These are phyloP conservation scores for Cephus spinipes DNA, from an alignment of 2,888 invertebrate genomes.

Conservation along the genomic window DNA sequence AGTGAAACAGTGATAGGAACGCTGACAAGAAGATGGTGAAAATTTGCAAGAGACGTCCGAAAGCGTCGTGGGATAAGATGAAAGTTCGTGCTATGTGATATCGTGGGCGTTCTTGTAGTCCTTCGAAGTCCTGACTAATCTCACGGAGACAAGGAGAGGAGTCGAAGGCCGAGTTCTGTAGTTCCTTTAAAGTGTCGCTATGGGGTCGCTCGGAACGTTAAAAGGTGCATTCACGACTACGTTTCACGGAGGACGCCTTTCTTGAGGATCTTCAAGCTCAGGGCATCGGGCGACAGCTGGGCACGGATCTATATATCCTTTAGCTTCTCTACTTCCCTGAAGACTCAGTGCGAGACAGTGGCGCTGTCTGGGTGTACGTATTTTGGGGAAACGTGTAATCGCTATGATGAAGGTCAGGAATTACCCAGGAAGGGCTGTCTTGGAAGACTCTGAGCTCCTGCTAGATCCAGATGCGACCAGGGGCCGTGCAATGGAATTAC, in stretches of 20 bases:
- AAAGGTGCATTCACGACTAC: neutral
- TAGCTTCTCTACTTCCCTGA: neutral
- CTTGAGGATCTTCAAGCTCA: neutral
- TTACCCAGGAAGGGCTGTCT: conserved; percentile 85
- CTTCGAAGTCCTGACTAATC: neutral
- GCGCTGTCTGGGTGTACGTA: neutral
- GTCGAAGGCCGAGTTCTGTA: neutral
- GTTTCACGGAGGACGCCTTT: neutral
- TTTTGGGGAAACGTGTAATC: neutral
- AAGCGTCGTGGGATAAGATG: neutral
- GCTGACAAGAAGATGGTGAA: neutral
- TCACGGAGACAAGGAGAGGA: neutral
- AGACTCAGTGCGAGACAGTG: neutral
- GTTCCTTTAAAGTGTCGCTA: neutral
- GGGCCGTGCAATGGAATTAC: conserved; percentile 78
- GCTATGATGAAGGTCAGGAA: conserved; percentile 82
- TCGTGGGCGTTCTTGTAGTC: neutral
- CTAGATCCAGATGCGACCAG: conserved; percentile 79
- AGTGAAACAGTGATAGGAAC: neutral
- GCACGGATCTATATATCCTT: neutral
- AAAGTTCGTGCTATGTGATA: neutral
- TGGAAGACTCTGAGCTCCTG: conserved; percentile 72
- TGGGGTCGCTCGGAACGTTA: neutral
- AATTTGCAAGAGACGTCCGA: neutral
- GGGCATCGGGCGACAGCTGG: neutral